These are phyloP conservation scores for Aphelenchoides bicaudatus DNA, from an alignment of 2,888 invertebrate genomes.

Conservation along the genomic window DNA sequence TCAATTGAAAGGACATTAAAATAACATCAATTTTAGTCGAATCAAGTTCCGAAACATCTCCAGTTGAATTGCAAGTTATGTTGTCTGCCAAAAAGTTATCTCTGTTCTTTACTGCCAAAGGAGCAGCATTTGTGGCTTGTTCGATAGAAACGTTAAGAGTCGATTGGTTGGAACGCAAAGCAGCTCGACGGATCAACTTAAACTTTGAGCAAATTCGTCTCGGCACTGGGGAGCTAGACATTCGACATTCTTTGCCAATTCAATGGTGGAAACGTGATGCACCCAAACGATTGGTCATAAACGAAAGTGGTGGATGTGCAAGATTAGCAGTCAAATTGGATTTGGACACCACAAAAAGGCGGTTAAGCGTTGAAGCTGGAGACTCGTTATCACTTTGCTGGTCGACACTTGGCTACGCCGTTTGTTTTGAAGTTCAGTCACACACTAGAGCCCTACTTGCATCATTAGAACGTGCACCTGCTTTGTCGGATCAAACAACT, in stretches of 20 bases:
- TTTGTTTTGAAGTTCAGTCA: slow-evolving; percentile 23
- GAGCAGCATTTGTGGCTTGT: slow-evolving; percentile 28
- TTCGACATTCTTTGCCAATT: slow-evolving; percentile 4
- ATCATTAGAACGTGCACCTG: too few species aligned
- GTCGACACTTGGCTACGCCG: slow-evolving; percentile 36
- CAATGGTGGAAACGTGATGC: slow-evolving; percentile 1
- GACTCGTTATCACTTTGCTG: slow-evolving; percentile 31
- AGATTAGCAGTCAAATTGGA: not conserved
- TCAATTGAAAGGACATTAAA: too few species aligned
- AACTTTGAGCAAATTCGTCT: not conserved
- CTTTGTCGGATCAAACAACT: not conserved
- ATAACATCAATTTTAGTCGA: not conserved
- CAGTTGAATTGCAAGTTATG: slow-evolving; percentile 28
- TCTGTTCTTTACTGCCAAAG: slow-evolving; percentile 35
- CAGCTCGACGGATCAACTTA: not conserved
- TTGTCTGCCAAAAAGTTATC: slow-evolving; percentile 33
- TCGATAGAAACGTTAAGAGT: slow-evolving; percentile 14
- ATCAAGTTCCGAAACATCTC: not conserved
- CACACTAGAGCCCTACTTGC: not conserved
- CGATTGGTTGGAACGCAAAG: not conserved
- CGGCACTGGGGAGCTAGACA: slow-evolving; percentile 3
- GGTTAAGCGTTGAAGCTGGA: slow-evolving; percentile 16
- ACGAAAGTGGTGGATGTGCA: slow-evolving; percentile 6
- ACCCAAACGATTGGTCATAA: not conserved
- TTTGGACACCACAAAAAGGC: not conserved